A percentile compares a stretch with the other conserved stretches of the same genome.
These are phyloP conservation scores for Urophycis tenuis DNA, from an alignment of 2,797 vertebrate genomes.

Conservation along the genomic window DNA sequence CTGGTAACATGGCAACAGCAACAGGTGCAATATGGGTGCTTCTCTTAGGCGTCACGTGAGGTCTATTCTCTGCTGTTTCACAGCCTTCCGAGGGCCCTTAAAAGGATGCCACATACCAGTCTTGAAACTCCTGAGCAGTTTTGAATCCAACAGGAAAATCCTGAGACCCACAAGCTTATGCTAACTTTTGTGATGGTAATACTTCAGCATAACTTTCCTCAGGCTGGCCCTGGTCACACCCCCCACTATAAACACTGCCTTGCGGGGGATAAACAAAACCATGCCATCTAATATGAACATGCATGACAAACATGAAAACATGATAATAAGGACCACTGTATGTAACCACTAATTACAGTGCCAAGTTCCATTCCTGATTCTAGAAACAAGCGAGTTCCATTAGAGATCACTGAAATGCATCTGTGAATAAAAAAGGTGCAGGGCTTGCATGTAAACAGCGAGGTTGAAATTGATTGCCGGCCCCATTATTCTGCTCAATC, in stretches of 20 bases:
- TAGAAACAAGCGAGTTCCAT: neutral
- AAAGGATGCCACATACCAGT: neutral
- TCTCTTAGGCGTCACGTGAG: neutral
- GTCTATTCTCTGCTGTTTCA: neutral
- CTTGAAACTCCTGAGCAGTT: neutral
- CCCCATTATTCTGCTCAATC: neutral
- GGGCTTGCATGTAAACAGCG: neutral
- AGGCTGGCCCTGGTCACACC: too few relatives aligned
- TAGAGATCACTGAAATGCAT: neutral
- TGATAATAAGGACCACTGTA: neutral
- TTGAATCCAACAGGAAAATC: neutral
- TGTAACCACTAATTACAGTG: neutral
- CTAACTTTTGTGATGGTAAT: neutral
- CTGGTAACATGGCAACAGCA: neutral
- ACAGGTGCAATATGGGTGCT: neutral
- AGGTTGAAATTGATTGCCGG: neutral
- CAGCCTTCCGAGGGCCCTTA: neutral
- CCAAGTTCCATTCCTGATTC: neutral
- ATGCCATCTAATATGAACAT: neutral
- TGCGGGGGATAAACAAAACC: neutral
- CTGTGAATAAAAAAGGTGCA: neutral
- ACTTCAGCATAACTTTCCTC: neutral
- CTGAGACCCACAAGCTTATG: neutral
- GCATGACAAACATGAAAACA: neutral
- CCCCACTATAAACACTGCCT: neutral